Conservation (phyloP, 2,113 vertebrate genomes). For the Gnathonemus longibarbis region DNA sequence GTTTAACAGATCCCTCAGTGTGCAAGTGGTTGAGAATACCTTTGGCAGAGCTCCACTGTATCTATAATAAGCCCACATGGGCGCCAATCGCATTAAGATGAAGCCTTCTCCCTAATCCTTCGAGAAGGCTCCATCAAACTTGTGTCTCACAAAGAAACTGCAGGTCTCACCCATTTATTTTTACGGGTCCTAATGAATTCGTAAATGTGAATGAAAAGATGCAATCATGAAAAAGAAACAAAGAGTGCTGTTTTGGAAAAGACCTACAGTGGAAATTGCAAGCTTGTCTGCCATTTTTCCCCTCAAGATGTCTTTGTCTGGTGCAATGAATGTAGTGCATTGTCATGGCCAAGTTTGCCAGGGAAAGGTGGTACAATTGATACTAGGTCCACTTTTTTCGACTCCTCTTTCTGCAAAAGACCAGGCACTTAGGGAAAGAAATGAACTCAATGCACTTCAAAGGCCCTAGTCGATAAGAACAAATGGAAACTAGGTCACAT, state of each 20-base stretch:
- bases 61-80: slow-evolving; percentile 26
- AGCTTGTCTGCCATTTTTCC: not conserved
- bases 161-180: slow-evolving; percentile 12
- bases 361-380: slow-evolving; percentile 17
- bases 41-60: slow-evolving; percentile 19
- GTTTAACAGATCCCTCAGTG: slow-evolving; percentile 20
- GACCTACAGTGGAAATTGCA: not conserved
- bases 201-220: slow-evolving; percentile 5
- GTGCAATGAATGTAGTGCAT: slow-evolving; percentile 2
- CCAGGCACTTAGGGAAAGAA: not conserved
- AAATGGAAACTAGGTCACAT: slow-evolving; percentile 39
- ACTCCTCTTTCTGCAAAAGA: slow-evolving; percentile 2
- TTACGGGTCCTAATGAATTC: slow-evolving; percentile 15
- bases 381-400: slow-evolving; percentile 1
- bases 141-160: slow-evolving; percentile 19
- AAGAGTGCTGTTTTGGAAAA: not conserved
- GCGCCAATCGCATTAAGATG: slow-evolving; percentile 22
- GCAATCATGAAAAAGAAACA: not conserved
- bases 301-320: slow-evolving; percentile 16
- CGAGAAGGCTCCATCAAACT: slow-evolving; percentile 14
- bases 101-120: slow-evolving; percentile 13
- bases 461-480: slow-evolving; percentile 33
- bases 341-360: slow-evolving; percentile 3
- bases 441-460: slow-evolving; percentile 20
- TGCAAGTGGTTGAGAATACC: slow-evolving; percentile 23